These are phyloP conservation scores for Phoebastria nigripes DNA, from an alignment of 2,797 vertebrate genomes.

Conservation along the genomic window DNA sequence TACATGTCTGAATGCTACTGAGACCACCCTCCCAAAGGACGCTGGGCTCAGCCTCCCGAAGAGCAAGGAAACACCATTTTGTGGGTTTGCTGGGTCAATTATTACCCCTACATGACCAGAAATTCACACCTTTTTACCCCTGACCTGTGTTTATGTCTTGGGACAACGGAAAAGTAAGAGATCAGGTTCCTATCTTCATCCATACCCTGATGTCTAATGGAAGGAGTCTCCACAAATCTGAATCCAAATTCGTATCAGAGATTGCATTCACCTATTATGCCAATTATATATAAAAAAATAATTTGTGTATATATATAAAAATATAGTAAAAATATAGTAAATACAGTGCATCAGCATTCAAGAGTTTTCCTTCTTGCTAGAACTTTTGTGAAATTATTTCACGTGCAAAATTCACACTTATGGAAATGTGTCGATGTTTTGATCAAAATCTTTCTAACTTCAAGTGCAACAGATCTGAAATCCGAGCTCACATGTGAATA, in stretches of 20 bases:
- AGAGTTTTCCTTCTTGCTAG: neutral
- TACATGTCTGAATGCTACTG: accelerated
- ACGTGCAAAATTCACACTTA: neutral
- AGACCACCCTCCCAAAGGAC: accelerated
- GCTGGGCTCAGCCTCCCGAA: neutral
- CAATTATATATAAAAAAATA: neutral
- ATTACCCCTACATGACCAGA: neutral
- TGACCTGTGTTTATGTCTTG: too few relatives aligned
- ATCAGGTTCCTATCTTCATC: neutral
- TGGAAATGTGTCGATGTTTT: neutral
- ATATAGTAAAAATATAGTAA: accelerated
- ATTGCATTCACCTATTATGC: neutral
- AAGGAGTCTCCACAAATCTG: neutral
- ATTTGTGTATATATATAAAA: neutral
- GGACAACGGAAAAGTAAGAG: neutral
- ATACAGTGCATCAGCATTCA: neutral
- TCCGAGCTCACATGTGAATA: accelerated
- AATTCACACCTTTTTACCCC: neutral
- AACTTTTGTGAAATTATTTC: neutral
- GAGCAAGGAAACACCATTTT: neutral
- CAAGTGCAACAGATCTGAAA: neutral
- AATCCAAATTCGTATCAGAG: neutral
- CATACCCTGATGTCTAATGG: neutral
- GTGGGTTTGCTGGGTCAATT: neutral
- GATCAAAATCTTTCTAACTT: neutral